Percentiles rank a stretch among this genome's conserved stretches.
phyloP scores from a whole-genome alignment of 2,888 invertebrate genomes.

The Netelia melanura region DNA sequence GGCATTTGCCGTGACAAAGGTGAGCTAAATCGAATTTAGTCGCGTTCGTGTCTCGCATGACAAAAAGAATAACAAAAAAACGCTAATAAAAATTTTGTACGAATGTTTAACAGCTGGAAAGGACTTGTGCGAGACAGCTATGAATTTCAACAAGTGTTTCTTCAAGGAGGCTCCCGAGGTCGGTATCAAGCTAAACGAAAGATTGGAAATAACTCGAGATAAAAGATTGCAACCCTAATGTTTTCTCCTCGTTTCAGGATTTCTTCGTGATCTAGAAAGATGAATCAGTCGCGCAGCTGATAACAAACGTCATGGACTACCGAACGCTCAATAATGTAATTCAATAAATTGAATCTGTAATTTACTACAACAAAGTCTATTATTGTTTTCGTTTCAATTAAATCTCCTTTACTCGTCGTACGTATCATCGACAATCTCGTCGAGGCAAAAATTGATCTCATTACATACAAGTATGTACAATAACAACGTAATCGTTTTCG shows the following conservation, averaged over 20 bases:
- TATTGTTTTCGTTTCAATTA: not conserved
- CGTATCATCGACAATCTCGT: not conserved
- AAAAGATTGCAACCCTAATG: not conserved
- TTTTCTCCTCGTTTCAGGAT: slow-evolving; percentile 65
- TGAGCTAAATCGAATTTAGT: slow-evolving; percentile 57
- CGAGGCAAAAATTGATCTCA: slow-evolving; percentile 21
- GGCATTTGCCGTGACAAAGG: slow-evolving; percentile 69
- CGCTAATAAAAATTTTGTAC: not conserved
- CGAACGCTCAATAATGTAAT: slow-evolving; percentile 26
- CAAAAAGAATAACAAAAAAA: not conserved
- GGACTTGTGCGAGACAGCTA: slow-evolving; percentile 77
- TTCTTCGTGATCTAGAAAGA: slow-evolving; percentile 70
- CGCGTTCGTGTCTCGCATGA: not conserved
- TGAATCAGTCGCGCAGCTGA: not conserved
- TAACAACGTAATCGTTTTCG: slow-evolving; percentile 18
- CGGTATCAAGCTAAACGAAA: slow-evolving; percentile 42
- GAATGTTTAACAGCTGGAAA: slow-evolving; percentile 72
- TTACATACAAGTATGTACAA: slow-evolving; percentile 60
- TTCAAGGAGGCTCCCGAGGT: slow-evolving; percentile 78
- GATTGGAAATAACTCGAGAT: slow-evolving; percentile 3
- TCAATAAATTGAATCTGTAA: slow-evolving; percentile 48
- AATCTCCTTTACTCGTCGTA: not conserved
- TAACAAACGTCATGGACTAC: slow-evolving; percentile 8
- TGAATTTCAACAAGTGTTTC: slow-evolving; percentile 78
- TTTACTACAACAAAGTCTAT: slow-evolving; percentile 20